Evolutionary conservation across 2,888 invertebrate species (phyloP).

Genomic region (Mystacides longicornis): DNA sequence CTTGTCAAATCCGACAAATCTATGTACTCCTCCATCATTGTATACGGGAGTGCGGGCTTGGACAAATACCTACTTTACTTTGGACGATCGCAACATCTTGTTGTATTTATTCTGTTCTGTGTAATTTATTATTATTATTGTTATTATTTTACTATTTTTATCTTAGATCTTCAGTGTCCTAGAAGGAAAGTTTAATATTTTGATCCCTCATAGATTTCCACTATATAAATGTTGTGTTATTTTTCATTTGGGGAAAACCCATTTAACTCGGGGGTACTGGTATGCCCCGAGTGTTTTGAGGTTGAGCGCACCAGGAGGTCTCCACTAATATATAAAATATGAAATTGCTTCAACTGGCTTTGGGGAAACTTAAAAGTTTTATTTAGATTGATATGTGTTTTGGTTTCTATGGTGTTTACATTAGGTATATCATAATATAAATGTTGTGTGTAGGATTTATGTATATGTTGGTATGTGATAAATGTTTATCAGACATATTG

Average conservation of each 20-base stretch:
- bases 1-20: too few relatives aligned
- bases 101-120: too few relatives aligned
- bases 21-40: too few relatives aligned
- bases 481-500: conserved; percentile 20
- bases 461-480: conserved; percentile 22
- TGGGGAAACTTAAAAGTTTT: conserved; percentile 31
- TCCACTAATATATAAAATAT: too few relatives aligned
- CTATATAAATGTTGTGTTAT: not conserved
- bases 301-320: too few relatives aligned
- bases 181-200: not conserved
- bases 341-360: conserved; percentile 13
- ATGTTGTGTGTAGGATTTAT: conserved; percentile 24
- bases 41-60: too few relatives aligned
- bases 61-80: too few relatives aligned
- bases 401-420: not conserved
- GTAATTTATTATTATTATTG: not conserved
- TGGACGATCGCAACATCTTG: too few relatives aligned
- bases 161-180: not conserved
- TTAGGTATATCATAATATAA: conserved; percentile 36
- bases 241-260: not conserved
- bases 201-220: not conserved
- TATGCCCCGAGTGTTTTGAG: not conserved
- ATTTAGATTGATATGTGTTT: conserved; percentile 35
- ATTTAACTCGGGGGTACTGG: not conserved
- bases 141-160: not conserved